Evolutionary conservation across 2,113 vertebrate species (phyloP).

Genomic region (Morone saxatilis): DNA sequence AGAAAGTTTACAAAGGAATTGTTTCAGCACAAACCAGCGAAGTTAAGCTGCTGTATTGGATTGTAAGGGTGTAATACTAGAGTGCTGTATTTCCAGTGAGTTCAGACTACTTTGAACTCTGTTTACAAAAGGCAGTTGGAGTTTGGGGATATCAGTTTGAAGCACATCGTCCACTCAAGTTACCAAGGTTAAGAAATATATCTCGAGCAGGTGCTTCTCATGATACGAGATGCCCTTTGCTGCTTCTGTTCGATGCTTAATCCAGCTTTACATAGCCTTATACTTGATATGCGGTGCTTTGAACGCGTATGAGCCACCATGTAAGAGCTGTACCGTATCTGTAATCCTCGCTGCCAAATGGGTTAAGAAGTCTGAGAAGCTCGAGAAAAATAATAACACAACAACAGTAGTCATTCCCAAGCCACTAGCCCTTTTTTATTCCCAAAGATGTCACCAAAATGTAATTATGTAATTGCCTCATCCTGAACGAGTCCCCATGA

Average conservation of each 20-base stretch:
- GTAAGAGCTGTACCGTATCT: constrained; percentile 28
- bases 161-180: constrained; percentile 9
- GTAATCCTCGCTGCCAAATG: constrained; percentile 24
- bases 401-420: constrained; percentile 22
- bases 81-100: constrained; percentile 21
- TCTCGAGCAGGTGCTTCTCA: constrained; percentile 2
- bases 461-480: constrained; percentile 67
- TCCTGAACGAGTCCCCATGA: constrained; percentile 17
- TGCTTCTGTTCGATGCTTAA: constrained; percentile 25
- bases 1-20: background rate
- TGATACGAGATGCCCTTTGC: constrained; percentile 19
- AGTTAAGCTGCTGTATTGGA: constrained; percentile 28
- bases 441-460: constrained; percentile 42
- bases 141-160: constrained; percentile 16
- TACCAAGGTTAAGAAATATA: constrained; percentile 16
- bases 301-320: constrained; percentile 1
- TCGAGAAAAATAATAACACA: background rate
- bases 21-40: constrained; percentile 13
- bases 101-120: constrained; percentile 21
- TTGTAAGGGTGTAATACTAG: constrained; percentile 26
- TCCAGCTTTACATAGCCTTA: constrained; percentile 21
- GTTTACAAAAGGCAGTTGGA: constrained; percentile 23
- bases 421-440: constrained; percentile 28
- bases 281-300: constrained; percentile 5
- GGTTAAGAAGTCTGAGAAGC: constrained; percentile 38